Evolutionary conservation across 2,797 vertebrate genomes (phyloP).

Genomic region (Iguana delicatissima): DNA sequence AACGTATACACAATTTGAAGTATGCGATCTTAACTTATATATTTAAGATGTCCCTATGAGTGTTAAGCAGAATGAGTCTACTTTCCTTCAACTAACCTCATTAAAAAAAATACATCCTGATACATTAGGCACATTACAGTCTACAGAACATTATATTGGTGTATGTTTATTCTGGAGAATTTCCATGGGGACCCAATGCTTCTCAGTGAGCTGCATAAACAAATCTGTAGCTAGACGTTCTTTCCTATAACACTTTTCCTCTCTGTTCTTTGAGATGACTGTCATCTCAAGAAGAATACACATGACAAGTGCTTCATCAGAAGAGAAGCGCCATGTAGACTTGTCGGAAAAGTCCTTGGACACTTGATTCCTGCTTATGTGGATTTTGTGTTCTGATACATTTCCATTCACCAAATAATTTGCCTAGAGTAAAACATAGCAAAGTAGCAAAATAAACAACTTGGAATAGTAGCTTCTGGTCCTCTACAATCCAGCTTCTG

Average conservation of each 20-base stretch:
- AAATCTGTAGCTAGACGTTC: neutral
- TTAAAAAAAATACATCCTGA: slow-evolving; percentile 54
- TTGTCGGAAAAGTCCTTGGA: neutral
- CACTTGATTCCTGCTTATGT: neutral
- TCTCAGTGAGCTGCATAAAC: neutral
- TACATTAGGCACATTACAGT: slow-evolving; percentile 58
- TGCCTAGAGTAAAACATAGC: neutral
- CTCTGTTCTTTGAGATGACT: neutral
- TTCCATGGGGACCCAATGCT: neutral
- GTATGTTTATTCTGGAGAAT: neutral
- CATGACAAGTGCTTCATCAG: slow-evolving; percentile 6
- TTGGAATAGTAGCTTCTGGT: neutral
- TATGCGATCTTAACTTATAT: neutral
- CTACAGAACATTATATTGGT: slow-evolving; percentile 28
- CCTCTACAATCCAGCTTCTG: neutral
- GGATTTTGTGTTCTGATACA: neutral
- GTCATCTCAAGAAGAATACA: neutral
- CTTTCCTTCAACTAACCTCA: slow-evolving; percentile 52
- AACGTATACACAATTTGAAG: neutral
- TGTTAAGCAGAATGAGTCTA: slow-evolving; percentile 55
- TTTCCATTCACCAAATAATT: neutral
- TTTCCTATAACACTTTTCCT: neutral
- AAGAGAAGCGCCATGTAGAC: neutral
- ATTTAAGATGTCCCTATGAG: slow-evolving; percentile 17
- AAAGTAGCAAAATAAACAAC: slow-evolving; percentile 2